A percentile compares a stretch with the other conserved stretches of the same genome.
phyloP scores from a whole-genome alignment of 2,797 vertebrate genomes.

The Silurus aristotelis region DNA sequence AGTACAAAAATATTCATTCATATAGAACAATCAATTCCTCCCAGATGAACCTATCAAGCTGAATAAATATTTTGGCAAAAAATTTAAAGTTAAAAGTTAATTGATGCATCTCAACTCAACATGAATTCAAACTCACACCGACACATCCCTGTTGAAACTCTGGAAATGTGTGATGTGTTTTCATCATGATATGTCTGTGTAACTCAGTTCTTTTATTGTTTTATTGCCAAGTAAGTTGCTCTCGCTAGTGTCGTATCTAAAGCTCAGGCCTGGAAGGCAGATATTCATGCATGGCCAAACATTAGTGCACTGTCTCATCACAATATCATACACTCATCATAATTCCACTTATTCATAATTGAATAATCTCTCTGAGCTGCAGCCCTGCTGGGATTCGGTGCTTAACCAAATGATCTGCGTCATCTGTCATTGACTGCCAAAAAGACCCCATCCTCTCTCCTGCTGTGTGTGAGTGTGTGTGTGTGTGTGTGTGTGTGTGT shows the following conservation, averaged over 20 bases:
- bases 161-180: neutral
- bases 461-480: conserved; percentile 54
- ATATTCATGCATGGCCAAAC: conserved; percentile 53
- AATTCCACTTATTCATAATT: conserved; percentile 77
- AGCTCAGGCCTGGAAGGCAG: conserved; percentile 41
- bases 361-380: conserved; percentile 70
- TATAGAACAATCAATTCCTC: neutral
- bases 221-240: conserved; percentile 32
- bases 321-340: conserved; percentile 77
- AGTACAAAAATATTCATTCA: neutral
- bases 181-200: neutral
- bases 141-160: neutral
- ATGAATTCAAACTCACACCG: neutral
- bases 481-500: neutral
- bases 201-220: conserved; percentile 27
- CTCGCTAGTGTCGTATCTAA: conserved; percentile 19
- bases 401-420: conserved; percentile 82
- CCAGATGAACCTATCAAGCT: neutral
- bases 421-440: conserved; percentile 80
- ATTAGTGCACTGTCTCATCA: conserved; percentile 56
- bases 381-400: conserved; percentile 75
- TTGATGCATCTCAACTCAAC: neutral
- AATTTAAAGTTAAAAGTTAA: neutral
- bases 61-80: neutral
- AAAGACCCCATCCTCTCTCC: conserved; percentile 49